phyloP scores from a whole-genome alignment of 2,888 invertebrate genomes.

The Byasa hedistus region DNA sequence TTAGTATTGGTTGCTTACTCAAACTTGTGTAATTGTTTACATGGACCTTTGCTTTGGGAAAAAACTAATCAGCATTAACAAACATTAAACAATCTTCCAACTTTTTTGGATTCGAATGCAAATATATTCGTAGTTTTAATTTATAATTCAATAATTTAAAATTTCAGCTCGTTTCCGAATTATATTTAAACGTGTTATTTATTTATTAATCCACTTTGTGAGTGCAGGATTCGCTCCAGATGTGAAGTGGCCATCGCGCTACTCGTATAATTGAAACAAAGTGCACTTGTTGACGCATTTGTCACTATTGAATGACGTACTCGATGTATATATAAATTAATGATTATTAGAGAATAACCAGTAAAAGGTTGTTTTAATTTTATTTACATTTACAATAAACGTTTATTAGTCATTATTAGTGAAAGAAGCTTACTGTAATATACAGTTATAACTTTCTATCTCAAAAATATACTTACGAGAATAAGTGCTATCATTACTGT shows the following conservation, averaged over 20 bases:
- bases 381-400: background rate
- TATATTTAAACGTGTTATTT: background rate
- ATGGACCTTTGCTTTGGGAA: background rate
- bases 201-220: background rate
- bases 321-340: background rate
- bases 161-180: background rate
- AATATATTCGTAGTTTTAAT: too few relatives aligned
- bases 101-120: too few relatives aligned
- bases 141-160: background rate
- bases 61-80: background rate
- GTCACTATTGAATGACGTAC: background rate
- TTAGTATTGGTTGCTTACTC: slow-evolving; percentile 1
- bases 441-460: too few relatives aligned
- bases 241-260: background rate
- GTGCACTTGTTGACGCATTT: background rate
- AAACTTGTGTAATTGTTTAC: background rate
- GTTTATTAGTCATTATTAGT: too few relatives aligned
- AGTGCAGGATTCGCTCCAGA: background rate
- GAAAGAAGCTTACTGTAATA: too few relatives aligned
- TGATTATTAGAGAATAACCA: background rate
- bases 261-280: slow-evolving; percentile 5
- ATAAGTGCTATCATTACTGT: too few relatives aligned
- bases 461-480: too few relatives aligned
- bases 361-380: background rate
- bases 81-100: too few relatives aligned